Percentiles rank a stretch among this genome's conserved stretches.
phyloP scores from a whole-genome alignment of 2,113 vertebrate species.

The Chelonoidis abingdonii region DNA sequence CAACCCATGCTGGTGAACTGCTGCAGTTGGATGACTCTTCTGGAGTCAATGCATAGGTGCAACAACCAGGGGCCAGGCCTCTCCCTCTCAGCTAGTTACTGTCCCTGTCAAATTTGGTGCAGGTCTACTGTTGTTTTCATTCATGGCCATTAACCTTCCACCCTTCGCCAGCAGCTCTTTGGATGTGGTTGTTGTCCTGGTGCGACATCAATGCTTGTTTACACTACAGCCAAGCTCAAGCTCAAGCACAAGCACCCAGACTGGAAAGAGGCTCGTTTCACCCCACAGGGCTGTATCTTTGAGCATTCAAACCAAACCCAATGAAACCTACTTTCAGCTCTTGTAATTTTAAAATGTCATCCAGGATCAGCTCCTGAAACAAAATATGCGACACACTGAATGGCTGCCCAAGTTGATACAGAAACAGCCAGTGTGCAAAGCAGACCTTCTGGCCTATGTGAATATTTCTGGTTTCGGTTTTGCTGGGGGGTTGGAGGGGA shows the following conservation, averaged over 20 bases:
- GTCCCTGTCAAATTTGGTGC: fast-evolving
- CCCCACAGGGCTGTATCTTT: fast-evolving
- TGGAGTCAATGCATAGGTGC: fast-evolving
- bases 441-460: neutral
- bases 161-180: neutral
- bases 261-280: neutral
- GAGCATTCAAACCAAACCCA: neutral
- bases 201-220: neutral
- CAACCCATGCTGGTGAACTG: fast-evolving
- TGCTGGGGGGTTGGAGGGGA: neutral
- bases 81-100: neutral
- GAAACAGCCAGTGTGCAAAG: neutral
- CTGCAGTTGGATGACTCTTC: neutral
- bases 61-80: neutral
- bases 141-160: too few species aligned
- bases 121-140: neutral
- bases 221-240: too few species aligned
- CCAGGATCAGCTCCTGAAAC: neutral
- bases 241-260: too few species aligned
- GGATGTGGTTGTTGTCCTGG: neutral
- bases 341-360: neutral
- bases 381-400: neutral
- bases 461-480: conserved; percentile 24
- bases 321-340: neutral
- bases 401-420: neutral